Evolutionary conservation across 2,113 vertebrate genomes (phyloP).

Genomic region (Machaerirhynchus nigripectus): DNA sequence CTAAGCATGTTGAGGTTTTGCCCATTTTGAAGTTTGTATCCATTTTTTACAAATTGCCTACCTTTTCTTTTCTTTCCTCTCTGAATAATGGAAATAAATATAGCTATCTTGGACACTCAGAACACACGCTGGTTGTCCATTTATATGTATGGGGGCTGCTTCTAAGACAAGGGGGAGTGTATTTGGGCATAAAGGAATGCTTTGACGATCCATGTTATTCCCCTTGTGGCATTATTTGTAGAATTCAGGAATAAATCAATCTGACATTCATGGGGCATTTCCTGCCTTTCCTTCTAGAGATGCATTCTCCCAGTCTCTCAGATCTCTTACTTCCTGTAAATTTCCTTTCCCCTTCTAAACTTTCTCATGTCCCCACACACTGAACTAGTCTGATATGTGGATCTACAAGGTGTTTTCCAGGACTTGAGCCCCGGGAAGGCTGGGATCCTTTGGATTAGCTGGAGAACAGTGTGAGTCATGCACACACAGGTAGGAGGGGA

Average conservation of each 20-base stretch:
- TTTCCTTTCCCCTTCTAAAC: not conserved
- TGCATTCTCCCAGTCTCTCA: not conserved
- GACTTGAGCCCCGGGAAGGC: not conserved
- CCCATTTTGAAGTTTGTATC: not conserved
- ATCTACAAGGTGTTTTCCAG: not conserved
- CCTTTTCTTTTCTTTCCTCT: not conserved
- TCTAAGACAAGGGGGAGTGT: slow-evolving; percentile 26
- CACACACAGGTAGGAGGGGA: not conserved
- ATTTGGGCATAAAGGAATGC: slow-evolving; percentile 21
- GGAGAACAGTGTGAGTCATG: not conserved
- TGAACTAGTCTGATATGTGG: not conserved
- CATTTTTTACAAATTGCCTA: not conserved
- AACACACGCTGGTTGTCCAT: not conserved
- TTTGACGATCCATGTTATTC: slow-evolving; percentile 33
- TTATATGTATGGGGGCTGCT: not conserved
- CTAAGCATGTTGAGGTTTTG: not conserved
- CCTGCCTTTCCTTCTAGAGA: slow-evolving; percentile 24
- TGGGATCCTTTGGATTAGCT: not conserved
- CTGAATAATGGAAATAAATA: not conserved
- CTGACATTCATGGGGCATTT: slow-evolving; percentile 53
- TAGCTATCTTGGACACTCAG: not conserved
- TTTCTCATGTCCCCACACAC: not conserved
- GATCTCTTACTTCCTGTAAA: not conserved
- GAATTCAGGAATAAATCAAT: slow-evolving; percentile 42
- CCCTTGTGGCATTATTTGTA: slow-evolving; percentile 27